These are phyloP conservation scores for Clusia tigrina DNA, from an alignment of 2,888 invertebrate species.

Conservation along the genomic window DNA sequence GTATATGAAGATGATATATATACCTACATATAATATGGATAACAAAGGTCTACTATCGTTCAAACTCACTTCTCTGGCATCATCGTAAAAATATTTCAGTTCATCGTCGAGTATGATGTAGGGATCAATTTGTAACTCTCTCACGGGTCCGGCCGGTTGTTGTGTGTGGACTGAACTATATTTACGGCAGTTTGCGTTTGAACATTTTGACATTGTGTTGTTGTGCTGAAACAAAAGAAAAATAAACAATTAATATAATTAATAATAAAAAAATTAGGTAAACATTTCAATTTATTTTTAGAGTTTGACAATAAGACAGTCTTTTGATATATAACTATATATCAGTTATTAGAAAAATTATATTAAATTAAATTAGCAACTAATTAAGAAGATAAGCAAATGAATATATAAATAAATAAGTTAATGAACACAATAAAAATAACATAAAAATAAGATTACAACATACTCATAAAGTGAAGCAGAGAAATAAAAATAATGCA, in stretches of 20 bases:
- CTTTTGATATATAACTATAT: too few relatives aligned
- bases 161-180: constrained; percentile 80
- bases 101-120: constrained; percentile 87
- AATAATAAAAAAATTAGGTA: constrained; percentile 41
- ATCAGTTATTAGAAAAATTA: too few relatives aligned
- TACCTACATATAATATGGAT: too few relatives aligned
- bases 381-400: background rate
- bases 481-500: too few relatives aligned
- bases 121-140: constrained; percentile 85
- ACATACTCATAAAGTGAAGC: too few relatives aligned
- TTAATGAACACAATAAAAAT: too few relatives aligned
- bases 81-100: constrained; percentile 83
- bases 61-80: constrained; percentile 84
- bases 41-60: too few relatives aligned
- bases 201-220: constrained; percentile 31
- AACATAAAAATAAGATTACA: too few relatives aligned
- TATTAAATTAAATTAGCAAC: too few relatives aligned
- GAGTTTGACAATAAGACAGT: background rate
- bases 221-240: constrained; percentile 32
- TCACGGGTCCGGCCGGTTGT: constrained; percentile 78
- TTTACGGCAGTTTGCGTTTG: constrained; percentile 60
- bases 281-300: too few relatives aligned
- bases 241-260: background rate
- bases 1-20: too few relatives aligned
- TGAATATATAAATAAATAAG: too few relatives aligned